Conservation (phyloP, 2,888 invertebrate species). For the Agonopterix arenella region DNA sequence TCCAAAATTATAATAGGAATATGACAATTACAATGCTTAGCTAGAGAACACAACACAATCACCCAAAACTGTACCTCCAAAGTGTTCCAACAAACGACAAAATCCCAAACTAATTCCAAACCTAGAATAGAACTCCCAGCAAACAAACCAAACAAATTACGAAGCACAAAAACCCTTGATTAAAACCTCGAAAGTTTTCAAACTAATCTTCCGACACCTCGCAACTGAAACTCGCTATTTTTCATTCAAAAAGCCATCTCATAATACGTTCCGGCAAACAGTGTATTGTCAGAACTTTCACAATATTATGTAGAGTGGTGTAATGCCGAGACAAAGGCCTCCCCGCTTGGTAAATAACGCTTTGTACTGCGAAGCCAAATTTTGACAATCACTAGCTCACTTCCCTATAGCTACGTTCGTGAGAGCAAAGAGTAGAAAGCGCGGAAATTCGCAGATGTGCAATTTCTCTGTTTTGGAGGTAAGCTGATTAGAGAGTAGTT, state of each 20-base stretch:
- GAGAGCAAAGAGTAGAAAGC: conserved; percentile 10
- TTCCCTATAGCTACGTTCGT: conserved; percentile 51
- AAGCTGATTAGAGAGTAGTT: too few species aligned
- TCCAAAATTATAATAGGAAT: too few species aligned
- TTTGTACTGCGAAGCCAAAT: conserved; percentile 78
- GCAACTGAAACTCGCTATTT: conserved; percentile 40
- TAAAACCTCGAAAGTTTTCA: conserved; percentile 6
- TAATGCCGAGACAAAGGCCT: conserved; percentile 73
- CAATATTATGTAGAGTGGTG: conserved; percentile 76
- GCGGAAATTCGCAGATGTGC: conserved; percentile 2
- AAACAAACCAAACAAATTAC: background rate
- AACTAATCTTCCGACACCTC: conserved; percentile 44
- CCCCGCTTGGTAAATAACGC: conserved; percentile 72
- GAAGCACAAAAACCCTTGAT: conserved; percentile 6
- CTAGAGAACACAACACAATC: too few species aligned
- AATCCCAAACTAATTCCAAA: background rate
- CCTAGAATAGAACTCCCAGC: background rate
- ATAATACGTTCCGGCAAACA: conserved; percentile 61
- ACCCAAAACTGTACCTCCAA: too few species aligned
- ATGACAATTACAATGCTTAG: too few species aligned
- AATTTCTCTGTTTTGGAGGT: too few species aligned
- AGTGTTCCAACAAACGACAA: too few species aligned
- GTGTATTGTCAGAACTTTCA: conserved; percentile 70
- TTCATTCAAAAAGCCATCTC: conserved; percentile 41
- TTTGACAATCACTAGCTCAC: conserved; percentile 77